Base-by-base conservation (phyloP, 2,888 invertebrate genomes). In the Neocrepidodera transversa region DNA sequence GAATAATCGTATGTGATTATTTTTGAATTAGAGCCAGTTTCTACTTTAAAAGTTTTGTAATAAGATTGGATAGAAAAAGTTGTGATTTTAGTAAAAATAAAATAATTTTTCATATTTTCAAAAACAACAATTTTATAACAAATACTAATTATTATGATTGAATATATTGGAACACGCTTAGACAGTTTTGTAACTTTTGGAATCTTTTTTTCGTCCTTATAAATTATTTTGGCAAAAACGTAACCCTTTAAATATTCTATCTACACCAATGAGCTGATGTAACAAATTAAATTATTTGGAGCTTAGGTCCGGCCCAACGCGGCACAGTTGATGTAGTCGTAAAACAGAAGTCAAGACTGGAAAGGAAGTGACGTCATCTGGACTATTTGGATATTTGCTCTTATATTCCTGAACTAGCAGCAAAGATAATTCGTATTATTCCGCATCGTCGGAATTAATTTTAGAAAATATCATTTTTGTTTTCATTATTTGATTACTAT, bases 361-460 rank as follows among this genome's bases (percentile, higher is more conserved):
- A 56, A 65, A 64, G 70, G 68, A 68, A 68, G 61, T 64, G 58
- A 66, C 68, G 68, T 67, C 70, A 70, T 68, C 68, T 70, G 70
- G 62, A 54, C 60, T 47, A 65, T 58, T 57, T 45, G 38, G 35
- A 45, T 45, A 42, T 47, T 45, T 54, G 54, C 47, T 45, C 35
- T 43, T 45, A 45, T n/a, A n/a, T 35, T 43, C 14, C 23, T 16
- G 43, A 45, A 30, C 45, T 36, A 36, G 45, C 47, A 47, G 45
- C 45, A 45, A 47, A 36, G 45, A 47, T 45, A 54, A 54, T 26
- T 36, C 36, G 45, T 14, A 43, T 47, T 54, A 54, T 54, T 47
- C 36, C 45, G 54, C 45, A 28, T 47, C 35, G 14, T 11, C 10
- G 11, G 11, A 45, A 36, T 30, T 43, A 11, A 35, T 45, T 36